Base-by-base conservation (phyloP, 2,113 vertebrate genomes). In the Acanthisitta chloris region DNA sequence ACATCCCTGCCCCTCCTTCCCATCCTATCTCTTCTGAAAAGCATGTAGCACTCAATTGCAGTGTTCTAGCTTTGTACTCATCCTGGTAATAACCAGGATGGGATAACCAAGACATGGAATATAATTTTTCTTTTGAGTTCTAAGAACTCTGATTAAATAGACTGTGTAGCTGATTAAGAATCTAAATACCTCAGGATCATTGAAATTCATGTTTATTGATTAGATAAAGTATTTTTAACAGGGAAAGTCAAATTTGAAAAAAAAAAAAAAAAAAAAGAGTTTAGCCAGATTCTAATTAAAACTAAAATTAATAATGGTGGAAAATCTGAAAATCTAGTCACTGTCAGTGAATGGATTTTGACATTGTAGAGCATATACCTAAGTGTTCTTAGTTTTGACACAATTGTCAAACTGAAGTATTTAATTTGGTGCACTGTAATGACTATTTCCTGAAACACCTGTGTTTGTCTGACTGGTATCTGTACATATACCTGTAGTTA, bases 191-290 rank as follows among this genome's bases (percentile, higher is more conserved):
- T 97, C 93, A 88, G 65, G 78, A 94, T 95, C 81, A 93, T 90
- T 86, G 92, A 96, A 97, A 97, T 96, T 96, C 88, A 97, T 95
- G 87, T 95, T 97, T 97, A 97, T 97, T 96, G 96, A 96, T 95
- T 97, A 97, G 94, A 88, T 96, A 96, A 97, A 97, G 97, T 97
- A 96, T 95, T 97, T 97, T 96, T 95, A 96, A 95, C 38, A 79
- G 42, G 92, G 87, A 97, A 95, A 97, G 45, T 31, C 92, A 95
- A 97, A 97, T 96, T 95, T 95, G 43, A 51, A 90, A 95, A 96
- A n/a, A 90, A 89, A 95, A 40, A 51, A 90, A 95, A 96, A n/a
- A 90, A 89, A 92, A 62, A 71, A 78, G 24, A 82, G 17, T 69
- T 70, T 94, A 96, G 58, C 67, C 82, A 96, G 88, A 91, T 69